phyloP scores from a whole-genome alignment of 2,797 vertebrate species.

The Lacerta agilis region DNA sequence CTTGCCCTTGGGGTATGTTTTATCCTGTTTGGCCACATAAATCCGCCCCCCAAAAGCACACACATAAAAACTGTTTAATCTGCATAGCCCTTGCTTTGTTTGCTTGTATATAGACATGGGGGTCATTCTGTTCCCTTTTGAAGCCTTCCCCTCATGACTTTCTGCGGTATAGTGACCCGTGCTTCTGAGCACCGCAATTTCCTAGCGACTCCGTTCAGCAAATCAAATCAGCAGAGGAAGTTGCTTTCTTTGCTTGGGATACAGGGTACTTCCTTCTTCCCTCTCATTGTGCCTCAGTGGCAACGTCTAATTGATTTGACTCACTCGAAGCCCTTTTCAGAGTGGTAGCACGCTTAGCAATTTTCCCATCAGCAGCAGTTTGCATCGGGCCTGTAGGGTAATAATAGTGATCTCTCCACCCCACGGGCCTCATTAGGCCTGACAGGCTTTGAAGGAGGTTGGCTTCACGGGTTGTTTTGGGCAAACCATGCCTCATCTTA shows the following conservation, averaged over 20 bases:
- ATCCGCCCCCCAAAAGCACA: too few relatives aligned
- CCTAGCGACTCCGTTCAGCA: not conserved
- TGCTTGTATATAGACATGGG: not conserved
- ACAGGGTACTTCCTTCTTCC: not conserved
- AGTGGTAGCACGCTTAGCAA: not conserved
- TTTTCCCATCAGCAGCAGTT: not conserved
- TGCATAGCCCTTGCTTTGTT: not conserved
- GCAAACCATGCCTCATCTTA: too few relatives aligned
- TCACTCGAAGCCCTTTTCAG: not conserved
- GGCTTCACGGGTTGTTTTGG: too few relatives aligned
- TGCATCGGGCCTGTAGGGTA: not conserved
- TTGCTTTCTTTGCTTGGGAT: not conserved
- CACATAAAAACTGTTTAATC: not conserved
- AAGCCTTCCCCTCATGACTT: not conserved
- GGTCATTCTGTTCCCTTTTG: not conserved
- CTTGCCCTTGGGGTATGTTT: not conserved
- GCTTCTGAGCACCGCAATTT: not conserved
- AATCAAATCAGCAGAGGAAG: not conserved
- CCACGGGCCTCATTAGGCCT: too few relatives aligned
- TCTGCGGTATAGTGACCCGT: not conserved
- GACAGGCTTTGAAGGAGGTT: too few relatives aligned
- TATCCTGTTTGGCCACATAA: not conserved
- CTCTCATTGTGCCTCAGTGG: not conserved
- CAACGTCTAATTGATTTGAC: not conserved
- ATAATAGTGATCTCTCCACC: not conserved